Evolutionary conservation across 2,888 invertebrate species (phyloP).

Genomic region (Andrena fulva): DNA sequence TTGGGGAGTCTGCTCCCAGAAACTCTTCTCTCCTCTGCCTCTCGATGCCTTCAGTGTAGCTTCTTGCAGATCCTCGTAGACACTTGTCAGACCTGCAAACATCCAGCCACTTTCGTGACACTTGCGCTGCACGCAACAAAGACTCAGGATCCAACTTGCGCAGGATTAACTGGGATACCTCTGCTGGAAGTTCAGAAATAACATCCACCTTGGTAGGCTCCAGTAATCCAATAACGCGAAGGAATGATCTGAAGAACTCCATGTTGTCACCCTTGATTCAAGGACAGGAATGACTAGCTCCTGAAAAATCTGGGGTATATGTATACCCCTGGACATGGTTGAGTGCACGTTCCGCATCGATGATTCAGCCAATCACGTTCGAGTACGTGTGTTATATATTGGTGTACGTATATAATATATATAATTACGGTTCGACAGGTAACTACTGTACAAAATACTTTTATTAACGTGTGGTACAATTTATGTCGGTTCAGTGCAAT

Average conservation of each 20-base stretch:
- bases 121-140: conserved; percentile 18
- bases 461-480: no score
- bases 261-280: not conserved
- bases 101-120: conserved; percentile 23
- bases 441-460: no score
- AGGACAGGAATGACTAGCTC: not conserved
- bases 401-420: no score
- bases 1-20: not conserved
- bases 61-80: conserved; percentile 3
- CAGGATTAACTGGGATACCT: conserved; percentile 44
- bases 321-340: conserved; percentile 3
- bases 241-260: conserved; percentile 32
- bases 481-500: no score
- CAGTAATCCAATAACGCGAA: conserved; percentile 5
- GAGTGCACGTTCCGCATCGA: not conserved
- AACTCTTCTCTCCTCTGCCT: not conserved
- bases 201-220: conserved; percentile 27
- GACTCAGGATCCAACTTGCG: conserved; percentile 43
- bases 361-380: conserved; percentile 32
- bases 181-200: conserved; percentile 22
- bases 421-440: no score
- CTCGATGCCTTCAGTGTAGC: not conserved
- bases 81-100: conserved; percentile 13
- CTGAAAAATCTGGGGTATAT: not conserved
- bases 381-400: not conserved